Base-by-base conservation (phyloP, 1,140 invertebrate genomes). In the Caenorhabditis tropicalis region DNA sequence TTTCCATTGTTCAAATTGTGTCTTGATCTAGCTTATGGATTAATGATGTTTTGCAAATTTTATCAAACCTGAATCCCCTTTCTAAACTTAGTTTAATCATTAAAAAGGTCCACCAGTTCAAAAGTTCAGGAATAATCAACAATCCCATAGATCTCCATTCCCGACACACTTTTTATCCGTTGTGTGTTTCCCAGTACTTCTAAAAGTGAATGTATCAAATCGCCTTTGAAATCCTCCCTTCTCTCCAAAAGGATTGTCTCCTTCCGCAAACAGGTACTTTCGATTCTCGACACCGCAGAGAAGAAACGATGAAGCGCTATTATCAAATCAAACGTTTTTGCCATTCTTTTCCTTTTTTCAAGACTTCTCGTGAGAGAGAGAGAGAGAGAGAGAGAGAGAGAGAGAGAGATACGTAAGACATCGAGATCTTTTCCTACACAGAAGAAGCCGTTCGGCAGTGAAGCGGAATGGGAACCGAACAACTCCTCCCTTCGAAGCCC, bases 281-380 rank as follows among this genome's bases (percentile, higher is more conserved):
- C 31, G 1, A 10, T 36, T 70, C 53, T 56, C 53, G 15, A n/a
- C 15, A 7, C n/a, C 48, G 15, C 15, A 51, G n/a, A 6, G n/a
- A 51, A n/a, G n/a, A n/a, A n/a, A n/a, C n/a, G n/a, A n/a, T n/a
- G 39, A 43, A 43, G 12, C 5, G 48, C 36, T 31, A 74, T 74
- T 74, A 74, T 74, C 65, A 74, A 74, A 74, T 74, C 65, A 43
- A 74, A n/a, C 58, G 12, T 43, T 43, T 74, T 43, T 56, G 48
- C n/a, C 36, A 33, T 56, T 27, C 24, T 56, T 5, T 36, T 65
- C 15, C 33, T 74, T 36, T 7, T 56, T 27, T 56, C 53, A 19
- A 56, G 10, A 21, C 12, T 56, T 56, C n/a, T n/a, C n/a, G n/a
- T n/a, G n/a, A n/a, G n/a, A n/a, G n/a, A n/a, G n/a, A n/a, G n/a